Percentiles rank a stretch among this genome's conserved stretches.
Evolutionary conservation across 2,113 vertebrate species (phyloP).

Genomic region (Plestiodon gilberti): DNA sequence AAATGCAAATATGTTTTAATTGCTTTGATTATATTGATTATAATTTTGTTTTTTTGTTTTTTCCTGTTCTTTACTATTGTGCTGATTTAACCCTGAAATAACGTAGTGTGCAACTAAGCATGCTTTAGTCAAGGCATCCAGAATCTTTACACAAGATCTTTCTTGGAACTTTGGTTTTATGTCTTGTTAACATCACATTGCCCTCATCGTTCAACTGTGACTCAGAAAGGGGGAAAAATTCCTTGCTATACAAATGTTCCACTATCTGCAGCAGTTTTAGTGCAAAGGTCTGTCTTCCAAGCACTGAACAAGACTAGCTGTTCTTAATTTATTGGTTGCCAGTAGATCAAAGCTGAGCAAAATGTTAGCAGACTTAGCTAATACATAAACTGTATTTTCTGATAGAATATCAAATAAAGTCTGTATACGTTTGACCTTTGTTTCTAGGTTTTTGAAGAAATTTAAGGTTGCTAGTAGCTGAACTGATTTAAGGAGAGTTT

Average conservation of each 20-base stretch:
- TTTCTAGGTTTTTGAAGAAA: neutral
- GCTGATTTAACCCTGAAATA: neutral
- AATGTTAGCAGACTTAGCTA: slow-evolving; percentile 9
- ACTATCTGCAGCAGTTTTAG: neutral
- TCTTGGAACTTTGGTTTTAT: neutral
- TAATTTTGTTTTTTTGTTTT: neutral
- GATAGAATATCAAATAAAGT: neutral
- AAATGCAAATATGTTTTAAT: neutral
- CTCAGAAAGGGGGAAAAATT: neutral
- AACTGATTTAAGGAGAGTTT: neutral
- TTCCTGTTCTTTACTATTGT: neutral
- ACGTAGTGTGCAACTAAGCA: neutral
- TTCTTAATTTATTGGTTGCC: slow-evolving; percentile 24
- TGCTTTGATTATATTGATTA: neutral
- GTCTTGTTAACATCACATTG: neutral
- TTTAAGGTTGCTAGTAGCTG: neutral
- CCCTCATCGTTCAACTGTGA: neutral
- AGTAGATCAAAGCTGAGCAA: slow-evolving; percentile 11
- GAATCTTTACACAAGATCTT: neutral
- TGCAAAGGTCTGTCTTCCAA: neutral
- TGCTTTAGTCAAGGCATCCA: neutral
- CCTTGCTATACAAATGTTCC: neutral
- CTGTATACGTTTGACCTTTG: neutral
- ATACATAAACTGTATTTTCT: slow-evolving; percentile 13
- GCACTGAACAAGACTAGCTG: neutral